Percentiles rank a stretch among this genome's conserved stretches.
Evolutionary conservation across 37 sponge, comb jelly and placozoan genomes (phyloP).

Genomic region (Theonella swinhoei): DNA sequence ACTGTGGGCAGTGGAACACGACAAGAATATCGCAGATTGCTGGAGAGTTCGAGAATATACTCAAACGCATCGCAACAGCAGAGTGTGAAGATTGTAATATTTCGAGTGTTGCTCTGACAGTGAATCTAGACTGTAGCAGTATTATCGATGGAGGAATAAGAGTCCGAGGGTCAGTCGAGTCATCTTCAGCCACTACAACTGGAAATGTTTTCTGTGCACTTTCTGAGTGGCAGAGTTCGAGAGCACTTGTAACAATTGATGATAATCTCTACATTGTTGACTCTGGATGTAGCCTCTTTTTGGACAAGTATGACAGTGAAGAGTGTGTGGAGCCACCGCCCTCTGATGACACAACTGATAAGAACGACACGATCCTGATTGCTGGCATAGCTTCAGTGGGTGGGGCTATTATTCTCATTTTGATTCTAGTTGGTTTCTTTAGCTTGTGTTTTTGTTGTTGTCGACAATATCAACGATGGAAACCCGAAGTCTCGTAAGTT

Average conservation of each 20-base stretch:
- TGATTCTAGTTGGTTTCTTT: too few relatives aligned
- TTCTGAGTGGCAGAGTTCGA: constrained; percentile 5
- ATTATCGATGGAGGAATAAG: background rate
- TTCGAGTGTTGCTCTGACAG: background rate
- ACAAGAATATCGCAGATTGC: background rate
- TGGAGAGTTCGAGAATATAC: background rate
- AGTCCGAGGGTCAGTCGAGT: constrained; percentile 12
- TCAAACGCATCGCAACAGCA: background rate
- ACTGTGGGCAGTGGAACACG: constrained; percentile 7
- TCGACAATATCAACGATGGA: too few relatives aligned
- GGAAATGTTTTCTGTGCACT: constrained; percentile 25
- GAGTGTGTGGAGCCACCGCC: background rate
- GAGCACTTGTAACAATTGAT: background rate
- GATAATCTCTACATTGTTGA: background rate
- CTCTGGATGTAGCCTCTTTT: background rate
- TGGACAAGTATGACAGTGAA: background rate
- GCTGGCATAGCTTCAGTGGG: too few relatives aligned
- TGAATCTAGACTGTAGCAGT: constrained; percentile 12
- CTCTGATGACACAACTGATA: too few relatives aligned
- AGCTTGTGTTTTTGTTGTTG: too few relatives aligned
- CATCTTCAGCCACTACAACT: background rate
- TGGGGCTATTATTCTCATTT: too few relatives aligned
- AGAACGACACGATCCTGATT: too few relatives aligned
- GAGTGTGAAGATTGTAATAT: background rate
- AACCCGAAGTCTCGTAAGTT: too few relatives aligned